A percentile compares a stretch with the other conserved stretches of the same genome.
Evolutionary conservation across 2,888 invertebrate species (phyloP).

Genomic region (Leptinotarsa tumamoca): DNA sequence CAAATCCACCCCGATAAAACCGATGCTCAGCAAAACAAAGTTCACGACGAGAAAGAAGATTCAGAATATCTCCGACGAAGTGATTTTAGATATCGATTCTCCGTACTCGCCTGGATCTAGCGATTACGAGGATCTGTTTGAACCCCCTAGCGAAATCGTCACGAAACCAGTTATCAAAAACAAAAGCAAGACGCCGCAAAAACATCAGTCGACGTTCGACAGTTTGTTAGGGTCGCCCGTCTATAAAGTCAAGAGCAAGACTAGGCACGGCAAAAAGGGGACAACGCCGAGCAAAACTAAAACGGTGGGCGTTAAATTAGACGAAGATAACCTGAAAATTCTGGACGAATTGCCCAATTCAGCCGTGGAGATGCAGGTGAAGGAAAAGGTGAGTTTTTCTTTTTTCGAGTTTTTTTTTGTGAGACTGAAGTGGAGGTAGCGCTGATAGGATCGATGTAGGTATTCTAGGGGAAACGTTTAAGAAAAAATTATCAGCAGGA

Average conservation of each 20-base stretch:
- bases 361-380: constrained; percentile 93
- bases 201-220: constrained; percentile 71
- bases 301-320: constrained; percentile 79
- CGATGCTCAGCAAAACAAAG: constrained; percentile 64
- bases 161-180: constrained; percentile 50
- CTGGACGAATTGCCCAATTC: constrained; percentile 92
- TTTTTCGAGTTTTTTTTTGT: background rate
- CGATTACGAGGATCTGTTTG: constrained; percentile 88
- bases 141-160: constrained; percentile 73
- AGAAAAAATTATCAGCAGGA: too few species aligned
- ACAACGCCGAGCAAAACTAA: constrained; percentile 69
- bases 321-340: constrained; percentile 84
- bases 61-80: constrained; percentile 63
- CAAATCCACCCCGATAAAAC: constrained; percentile 73
- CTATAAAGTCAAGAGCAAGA: constrained; percentile 55
- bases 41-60: constrained; percentile 48
- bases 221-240: constrained; percentile 74
- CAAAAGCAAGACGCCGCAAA: constrained; percentile 54
- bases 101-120: constrained; percentile 92
- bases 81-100: constrained; percentile 81
- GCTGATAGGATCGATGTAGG: constrained; percentile 10
- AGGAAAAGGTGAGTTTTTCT: constrained; percentile 81
- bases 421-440: constrained; percentile 9
- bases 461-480: background rate
- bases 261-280: constrained; percentile 55